phyloP scores from a whole-genome alignment of 2,113 vertebrate species.

The Syrmaticus mikado region DNA sequence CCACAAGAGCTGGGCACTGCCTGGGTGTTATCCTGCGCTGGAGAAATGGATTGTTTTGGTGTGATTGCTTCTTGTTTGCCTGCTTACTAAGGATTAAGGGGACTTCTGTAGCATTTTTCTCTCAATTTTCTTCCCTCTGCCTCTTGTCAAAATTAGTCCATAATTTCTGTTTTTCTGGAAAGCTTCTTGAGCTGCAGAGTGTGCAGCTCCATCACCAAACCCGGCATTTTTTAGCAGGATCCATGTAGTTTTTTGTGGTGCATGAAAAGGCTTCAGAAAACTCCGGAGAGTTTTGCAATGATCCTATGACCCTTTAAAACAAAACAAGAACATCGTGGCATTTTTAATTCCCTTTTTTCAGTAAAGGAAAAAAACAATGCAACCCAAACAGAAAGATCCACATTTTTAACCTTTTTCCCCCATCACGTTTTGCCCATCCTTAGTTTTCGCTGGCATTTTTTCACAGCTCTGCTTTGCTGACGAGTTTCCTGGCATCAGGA shows the following conservation, averaged over 20 bases:
- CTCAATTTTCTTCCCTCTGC: neutral
- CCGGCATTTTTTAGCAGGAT: conserved; percentile 86
- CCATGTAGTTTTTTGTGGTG: conserved; percentile 83
- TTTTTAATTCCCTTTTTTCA: neutral
- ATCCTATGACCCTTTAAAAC: conserved; percentile 88
- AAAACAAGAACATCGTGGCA: neutral
- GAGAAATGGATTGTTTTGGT: neutral
- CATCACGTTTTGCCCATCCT: neutral
- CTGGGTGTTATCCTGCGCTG: neutral
- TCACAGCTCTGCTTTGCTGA: neutral
- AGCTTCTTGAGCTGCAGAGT: neutral
- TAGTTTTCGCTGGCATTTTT: neutral
- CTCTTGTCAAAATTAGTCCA: neutral
- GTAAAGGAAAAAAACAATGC: neutral
- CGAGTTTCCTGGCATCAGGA: neutral
- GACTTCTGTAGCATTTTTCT: neutral
- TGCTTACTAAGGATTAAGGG: neutral
- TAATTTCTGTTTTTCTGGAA: neutral
- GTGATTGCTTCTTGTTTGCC: neutral
- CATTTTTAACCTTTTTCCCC: neutral
- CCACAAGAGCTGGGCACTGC: neutral
- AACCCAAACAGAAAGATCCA: accelerated
- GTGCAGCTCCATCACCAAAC: conserved; percentile 84
- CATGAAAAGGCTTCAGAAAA: conserved; percentile 93
- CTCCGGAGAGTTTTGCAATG: conserved; percentile 92